Evolutionary conservation across 2,113 vertebrate genomes (phyloP), one percentile per base, ranked within the genome.

Genomic region (Mystacornis crossleyi): DNA sequence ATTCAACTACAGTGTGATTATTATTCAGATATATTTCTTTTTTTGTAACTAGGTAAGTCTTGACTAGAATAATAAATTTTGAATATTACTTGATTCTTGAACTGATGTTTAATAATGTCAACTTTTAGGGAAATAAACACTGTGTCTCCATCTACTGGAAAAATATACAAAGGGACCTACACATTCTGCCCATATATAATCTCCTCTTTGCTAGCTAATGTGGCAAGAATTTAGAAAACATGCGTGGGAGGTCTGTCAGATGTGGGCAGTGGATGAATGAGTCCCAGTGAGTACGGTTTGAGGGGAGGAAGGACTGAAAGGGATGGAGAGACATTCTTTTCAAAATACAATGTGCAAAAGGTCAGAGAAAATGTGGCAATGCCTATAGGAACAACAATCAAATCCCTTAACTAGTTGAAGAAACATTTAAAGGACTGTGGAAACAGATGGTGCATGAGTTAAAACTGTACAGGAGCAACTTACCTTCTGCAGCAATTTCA

Each of bases 121-220:
- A 5, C n/a, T 92, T 88, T 78, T 58, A 71, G 45, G 20, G 90
- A 92, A 81, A 83, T 74, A 77, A 95, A 73, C 95, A 81, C 88
- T 94, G 71, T 96, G 93, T 96, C 96, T 97, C 95, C 93, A 96
- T 92, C 96, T 96, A 33, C 92, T 97, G 95, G 96, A 91, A 93
- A 50, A 87, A 90, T 61, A 38, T 45, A 67, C 77, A 11, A 55
- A 85, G 90, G 81, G 72, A 89, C 60, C 55, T 65, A 40, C 0
- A 0, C 4, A 3, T 85, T 94, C 84, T 92, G 47, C 58, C 58
- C 34, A 12, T 16, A 7, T 34, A 33, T 64, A 29, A 53, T 67
- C 43, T 72, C 10, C 12, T 88, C 31, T 78, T 81, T 62, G 31
- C 60, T 67, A 16, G 51, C 40, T 84, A 33, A 40, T 4, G 9